These are phyloP conservation scores for Drosophila subobscura DNA, from an alignment of 1,140 invertebrate genomes.

Conservation along the genomic window DNA sequence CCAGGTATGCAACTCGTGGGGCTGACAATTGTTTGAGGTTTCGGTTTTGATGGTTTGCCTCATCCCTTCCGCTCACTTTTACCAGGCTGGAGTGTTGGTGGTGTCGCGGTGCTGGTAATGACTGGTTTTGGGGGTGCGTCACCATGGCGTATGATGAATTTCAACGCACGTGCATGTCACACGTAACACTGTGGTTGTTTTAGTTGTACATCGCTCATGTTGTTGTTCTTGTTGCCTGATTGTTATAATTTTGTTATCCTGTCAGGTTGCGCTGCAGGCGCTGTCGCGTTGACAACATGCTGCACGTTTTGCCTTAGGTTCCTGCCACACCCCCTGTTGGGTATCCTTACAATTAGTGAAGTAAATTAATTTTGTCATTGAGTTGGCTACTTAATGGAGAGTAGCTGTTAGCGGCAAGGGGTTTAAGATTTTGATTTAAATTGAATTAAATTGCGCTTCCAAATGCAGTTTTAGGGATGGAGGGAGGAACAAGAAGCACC, in stretches of 20 bases:
- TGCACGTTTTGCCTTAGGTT: slow-evolving; percentile 17
- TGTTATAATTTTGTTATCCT: slow-evolving; percentile 58
- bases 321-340: not conserved
- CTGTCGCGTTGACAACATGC: slow-evolving; percentile 29
- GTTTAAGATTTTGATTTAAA: not conserved
- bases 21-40: slow-evolving; percentile 20
- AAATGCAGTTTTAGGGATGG: not conserved
- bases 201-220: slow-evolving; percentile 13
- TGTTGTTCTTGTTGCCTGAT: slow-evolving; percentile 14
- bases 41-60: not conserved
- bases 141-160: slow-evolving; percentile 76
- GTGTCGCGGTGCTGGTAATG: slow-evolving; percentile 1
- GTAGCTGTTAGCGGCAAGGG: slow-evolving; percentile 1
- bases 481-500: no score
- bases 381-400: slow-evolving; percentile 1
- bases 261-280: slow-evolving; percentile 33
- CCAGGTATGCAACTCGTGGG: slow-evolving; percentile 1
- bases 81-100: not conserved
- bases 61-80: not conserved
- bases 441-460: not conserved
- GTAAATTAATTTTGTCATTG: slow-evolving; percentile 28
- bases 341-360: slow-evolving; percentile 19
- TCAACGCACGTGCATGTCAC: slow-evolving; percentile 73
- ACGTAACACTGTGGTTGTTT: slow-evolving; percentile 39
- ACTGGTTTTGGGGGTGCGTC: slow-evolving; percentile 38